phyloP scores from a whole-genome alignment of 2,888 invertebrate genomes.

The Caenorhabditis becei region DNA sequence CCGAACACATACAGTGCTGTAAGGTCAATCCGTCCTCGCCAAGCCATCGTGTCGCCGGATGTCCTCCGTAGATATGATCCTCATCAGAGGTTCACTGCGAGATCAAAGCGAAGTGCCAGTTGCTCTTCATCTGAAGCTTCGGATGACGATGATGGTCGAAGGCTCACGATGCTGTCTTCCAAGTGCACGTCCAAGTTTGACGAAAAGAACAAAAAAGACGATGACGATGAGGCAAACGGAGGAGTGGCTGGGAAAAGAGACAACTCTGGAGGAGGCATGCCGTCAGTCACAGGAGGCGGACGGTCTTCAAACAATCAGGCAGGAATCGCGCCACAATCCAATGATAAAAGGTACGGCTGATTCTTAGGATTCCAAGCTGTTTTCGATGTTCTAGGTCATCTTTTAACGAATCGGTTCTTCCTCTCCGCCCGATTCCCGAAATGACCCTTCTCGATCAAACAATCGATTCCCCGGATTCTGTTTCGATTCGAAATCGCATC shows the following conservation, averaged over 20 bases:
- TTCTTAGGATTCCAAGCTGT: neutral
- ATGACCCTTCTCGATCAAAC: constrained; percentile 71
- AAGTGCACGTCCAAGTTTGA: constrained; percentile 54
- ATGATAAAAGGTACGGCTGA: constrained; percentile 32
- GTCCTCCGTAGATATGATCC: constrained; percentile 77
- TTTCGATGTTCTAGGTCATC: constrained; percentile 30
- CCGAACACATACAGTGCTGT: constrained; percentile 73
- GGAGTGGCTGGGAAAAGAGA: constrained; percentile 32
- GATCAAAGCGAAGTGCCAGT: constrained; percentile 83
- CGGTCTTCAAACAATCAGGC: constrained; percentile 23
- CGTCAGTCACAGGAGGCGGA: constrained; percentile 4
- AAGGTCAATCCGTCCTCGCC: constrained; percentile 78
- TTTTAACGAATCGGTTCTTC: constrained; percentile 39
- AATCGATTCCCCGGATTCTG: constrained; percentile 31
- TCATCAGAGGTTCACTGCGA: constrained; percentile 71
- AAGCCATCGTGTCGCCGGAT: constrained; percentile 79
- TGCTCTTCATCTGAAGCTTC: constrained; percentile 96
- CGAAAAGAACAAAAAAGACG: constrained; percentile 52
- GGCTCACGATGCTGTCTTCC: constrained; percentile 71
- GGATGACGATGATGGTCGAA: constrained; percentile 85
- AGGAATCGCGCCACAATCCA: constrained; percentile 21
- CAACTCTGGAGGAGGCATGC: constrained; percentile 14
- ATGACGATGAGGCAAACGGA: constrained; percentile 59
- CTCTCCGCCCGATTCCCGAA: constrained; percentile 71
- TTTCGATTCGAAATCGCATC: constrained; percentile 46